These are phyloP conservation scores for Pundamilia nyererei DNA, from an alignment of 2,113 vertebrate species.

Conservation along the genomic window DNA sequence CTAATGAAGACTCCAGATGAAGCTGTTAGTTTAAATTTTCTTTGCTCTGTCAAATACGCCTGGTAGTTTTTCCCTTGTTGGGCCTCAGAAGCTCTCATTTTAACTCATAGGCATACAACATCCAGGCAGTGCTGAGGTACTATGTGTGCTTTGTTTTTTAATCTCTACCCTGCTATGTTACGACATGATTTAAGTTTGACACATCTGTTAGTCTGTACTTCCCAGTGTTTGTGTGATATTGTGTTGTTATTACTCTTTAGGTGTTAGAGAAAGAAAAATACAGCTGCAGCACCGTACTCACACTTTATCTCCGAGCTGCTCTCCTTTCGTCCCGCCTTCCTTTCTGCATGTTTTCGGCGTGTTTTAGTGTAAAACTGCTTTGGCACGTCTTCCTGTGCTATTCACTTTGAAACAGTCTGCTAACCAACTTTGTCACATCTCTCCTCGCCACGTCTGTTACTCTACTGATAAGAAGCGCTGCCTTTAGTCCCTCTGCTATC, in stretches of 20 bases:
- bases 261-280: not conserved
- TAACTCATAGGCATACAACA: not conserved
- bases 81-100: not conserved
- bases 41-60: not conserved
- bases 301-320: conserved; percentile 29
- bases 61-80: not conserved
- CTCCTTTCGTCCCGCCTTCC: not conserved
- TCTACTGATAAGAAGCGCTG: conserved; percentile 56
- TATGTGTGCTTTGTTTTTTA: not conserved
- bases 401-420: conserved; percentile 2
- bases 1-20: not conserved
- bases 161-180: not conserved
- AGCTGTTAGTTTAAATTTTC: not conserved
- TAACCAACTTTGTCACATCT: conserved; percentile 30
- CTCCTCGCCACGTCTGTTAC: conserved; percentile 41
- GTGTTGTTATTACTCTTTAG: not conserved
- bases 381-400: not conserved
- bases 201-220: not conserved
- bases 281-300: conserved; percentile 25
- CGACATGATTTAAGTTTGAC: not conserved
- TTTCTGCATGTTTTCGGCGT: conserved; percentile 9
- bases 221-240: not conserved
- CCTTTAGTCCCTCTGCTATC: conserved; percentile 14
- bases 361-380: not conserved
- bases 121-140: not conserved